phyloP scores from a whole-genome alignment of 2,113 vertebrate genomes.

The Verasper variegatus region DNA sequence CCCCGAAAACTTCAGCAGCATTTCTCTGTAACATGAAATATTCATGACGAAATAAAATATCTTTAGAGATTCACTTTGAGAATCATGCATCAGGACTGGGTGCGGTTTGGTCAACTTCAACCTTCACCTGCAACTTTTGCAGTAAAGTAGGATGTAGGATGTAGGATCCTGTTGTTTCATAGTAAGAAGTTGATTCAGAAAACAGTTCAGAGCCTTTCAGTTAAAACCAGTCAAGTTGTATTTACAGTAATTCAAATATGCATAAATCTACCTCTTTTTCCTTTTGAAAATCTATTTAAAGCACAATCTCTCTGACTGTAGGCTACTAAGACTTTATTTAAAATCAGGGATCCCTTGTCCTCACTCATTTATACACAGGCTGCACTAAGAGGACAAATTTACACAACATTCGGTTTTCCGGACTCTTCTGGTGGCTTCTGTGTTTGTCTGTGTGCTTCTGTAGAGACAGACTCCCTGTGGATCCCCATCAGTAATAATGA shows the following conservation, averaged over 20 bases:
- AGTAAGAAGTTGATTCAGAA: no score
- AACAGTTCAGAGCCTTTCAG: background rate
- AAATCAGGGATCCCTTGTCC: no score
- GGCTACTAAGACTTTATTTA: background rate
- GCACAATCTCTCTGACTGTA: background rate
- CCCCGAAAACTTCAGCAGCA: no score
- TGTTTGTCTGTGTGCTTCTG: background rate
- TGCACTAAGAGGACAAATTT: background rate
- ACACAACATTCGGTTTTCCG: background rate
- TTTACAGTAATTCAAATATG: background rate
- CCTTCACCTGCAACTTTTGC: no score
- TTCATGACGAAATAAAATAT: conserved; percentile 29
- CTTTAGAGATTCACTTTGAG: no score
- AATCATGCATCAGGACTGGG: no score
- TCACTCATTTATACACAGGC: background rate
- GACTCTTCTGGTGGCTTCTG: background rate
- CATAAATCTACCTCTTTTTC: background rate
- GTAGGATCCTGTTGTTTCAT: no score
- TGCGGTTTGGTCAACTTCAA: no score
- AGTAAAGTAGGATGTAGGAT: no score
- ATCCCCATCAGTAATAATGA: conserved; percentile 68
- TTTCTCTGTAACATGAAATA: conserved; percentile 19
- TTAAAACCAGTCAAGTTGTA: background rate
- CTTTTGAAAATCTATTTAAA: background rate
- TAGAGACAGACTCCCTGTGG: conserved; percentile 36